Evolutionary conservation across 2,113 vertebrate genomes (phyloP), one percentile per base, ranked within the genome.

Genomic region (Ptychochromis oligacanthus): DNA sequence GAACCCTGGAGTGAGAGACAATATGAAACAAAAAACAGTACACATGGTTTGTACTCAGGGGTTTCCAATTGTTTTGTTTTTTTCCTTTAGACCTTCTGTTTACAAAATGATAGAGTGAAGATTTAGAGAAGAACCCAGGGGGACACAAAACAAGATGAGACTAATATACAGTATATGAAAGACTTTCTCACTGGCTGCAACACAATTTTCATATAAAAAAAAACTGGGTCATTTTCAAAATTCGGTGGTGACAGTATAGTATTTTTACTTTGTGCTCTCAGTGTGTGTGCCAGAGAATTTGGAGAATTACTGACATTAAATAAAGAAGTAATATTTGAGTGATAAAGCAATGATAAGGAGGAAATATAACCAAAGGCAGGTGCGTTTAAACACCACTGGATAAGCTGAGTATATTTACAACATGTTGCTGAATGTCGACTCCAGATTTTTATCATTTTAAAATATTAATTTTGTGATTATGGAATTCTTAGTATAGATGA

Each of bases 1-100:
- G 83, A 75, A 83, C 75, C 87, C 94, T 95, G 89, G 9, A 77
- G 86, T 65, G 78, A 88, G 22, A 90, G 10, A 89, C 36, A 60
- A 82, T 43, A 49, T 79, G 77, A 87, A 89, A 77, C 2, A 67
- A 67, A 60, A 86, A 79, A 57, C 64, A 67, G 13, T 10, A 26
- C 58, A 43, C 3, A 2, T 74, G 36, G 31, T 77, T 67, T 52
- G 49, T 56, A 75, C 83, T 81, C 36, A 14, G 31, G 76, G 67
- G 57, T 34, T 72, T 58, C 31, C 13, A 38, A 20, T 52, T 76
- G 56, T 43, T 82, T 82, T 59, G 70, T 55, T 80, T 64, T 85
- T 58, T 62, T 12, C 31, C 24, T 40, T 83, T 64, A 64, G 36
- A 54, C 46, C 46, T 9, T 54, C 26, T 52, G 46, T 80, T 87